Evolutionary conservation across 2,797 vertebrate species (phyloP).

Genomic region (Octomys mimax): DNA sequence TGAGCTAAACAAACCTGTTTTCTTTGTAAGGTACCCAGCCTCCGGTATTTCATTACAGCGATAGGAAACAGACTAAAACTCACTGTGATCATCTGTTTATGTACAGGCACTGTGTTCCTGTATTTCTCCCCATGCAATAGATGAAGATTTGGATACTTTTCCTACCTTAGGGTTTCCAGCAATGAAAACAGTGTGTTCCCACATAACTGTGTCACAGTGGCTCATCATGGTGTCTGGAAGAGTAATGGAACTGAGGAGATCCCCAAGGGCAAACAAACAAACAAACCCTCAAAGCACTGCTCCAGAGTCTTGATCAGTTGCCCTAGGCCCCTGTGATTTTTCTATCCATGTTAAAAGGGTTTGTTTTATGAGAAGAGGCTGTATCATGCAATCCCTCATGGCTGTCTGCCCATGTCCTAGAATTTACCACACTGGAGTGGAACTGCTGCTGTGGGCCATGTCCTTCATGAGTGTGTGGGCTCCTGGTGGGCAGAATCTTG

Average conservation of each 20-base stretch:
- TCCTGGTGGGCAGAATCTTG: background rate
- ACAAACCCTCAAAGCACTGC: background rate
- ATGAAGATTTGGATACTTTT: background rate
- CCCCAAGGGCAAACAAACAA: background rate
- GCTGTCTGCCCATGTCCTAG: background rate
- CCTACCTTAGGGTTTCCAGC: background rate
- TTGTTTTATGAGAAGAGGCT: background rate
- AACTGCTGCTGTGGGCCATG: fast-evolving
- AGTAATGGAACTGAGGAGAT: background rate
- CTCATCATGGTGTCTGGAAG: background rate
- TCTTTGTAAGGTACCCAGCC: background rate
- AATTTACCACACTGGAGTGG: fast-evolving
- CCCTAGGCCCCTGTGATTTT: background rate
- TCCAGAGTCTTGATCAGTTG: background rate
- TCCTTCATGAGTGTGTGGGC: background rate
- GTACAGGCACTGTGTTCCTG: background rate
- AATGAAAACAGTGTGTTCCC: background rate
- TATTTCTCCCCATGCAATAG: background rate
- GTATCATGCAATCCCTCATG: background rate
- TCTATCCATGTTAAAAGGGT: background rate
- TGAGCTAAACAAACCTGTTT: background rate
- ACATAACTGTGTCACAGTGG: background rate
- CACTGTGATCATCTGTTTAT: background rate
- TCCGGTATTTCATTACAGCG: background rate
- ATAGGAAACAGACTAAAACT: background rate